These are phyloP conservation scores for Amniataba percoides DNA, from an alignment of 2,797 vertebrate genomes.

Conservation along the genomic window DNA sequence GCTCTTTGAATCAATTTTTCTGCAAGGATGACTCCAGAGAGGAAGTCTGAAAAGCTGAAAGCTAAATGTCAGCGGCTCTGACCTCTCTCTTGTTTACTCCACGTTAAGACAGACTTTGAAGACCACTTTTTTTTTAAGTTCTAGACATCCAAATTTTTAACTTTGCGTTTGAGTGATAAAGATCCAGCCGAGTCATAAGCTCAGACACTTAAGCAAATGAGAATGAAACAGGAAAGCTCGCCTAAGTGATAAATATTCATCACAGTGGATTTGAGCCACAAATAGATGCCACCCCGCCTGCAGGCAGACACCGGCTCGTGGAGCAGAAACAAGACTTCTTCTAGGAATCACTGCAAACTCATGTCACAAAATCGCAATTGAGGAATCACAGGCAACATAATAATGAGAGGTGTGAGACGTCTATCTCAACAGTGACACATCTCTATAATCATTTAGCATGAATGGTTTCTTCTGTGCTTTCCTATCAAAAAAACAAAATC, in stretches of 20 bases:
- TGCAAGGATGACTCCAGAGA: slow-evolving; percentile 57
- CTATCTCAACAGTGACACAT: no score
- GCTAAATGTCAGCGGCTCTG: slow-evolving; percentile 76
- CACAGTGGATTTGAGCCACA: slow-evolving; percentile 31
- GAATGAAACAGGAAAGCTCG: slow-evolving; percentile 29
- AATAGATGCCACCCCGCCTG: slow-evolving; percentile 37
- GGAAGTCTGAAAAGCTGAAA: slow-evolving; percentile 55
- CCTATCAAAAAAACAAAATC: no score
- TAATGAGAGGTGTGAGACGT: no score
- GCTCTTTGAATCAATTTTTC: slow-evolving; percentile 69
- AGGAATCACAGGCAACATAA: no score
- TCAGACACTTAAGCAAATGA: slow-evolving; percentile 11
- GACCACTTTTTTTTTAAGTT: slow-evolving; percentile 7
- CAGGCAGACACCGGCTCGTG: slow-evolving; percentile 19
- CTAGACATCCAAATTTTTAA: slow-evolving; percentile 12
- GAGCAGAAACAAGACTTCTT: slow-evolving; percentile 42
- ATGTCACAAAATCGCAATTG: no score
- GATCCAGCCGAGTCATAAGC: slow-evolving; percentile 4
- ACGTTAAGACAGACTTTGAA: slow-evolving; percentile 15
- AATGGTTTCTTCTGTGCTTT: no score
- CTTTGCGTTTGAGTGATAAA: not conserved
- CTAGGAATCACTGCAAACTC: slow-evolving; percentile 46
- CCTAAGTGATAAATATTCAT: slow-evolving; percentile 52
- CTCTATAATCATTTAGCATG: no score
- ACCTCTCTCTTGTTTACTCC: slow-evolving; percentile 55